Conservation (phyloP, 1,140 invertebrate species). For the Drosophila micromelanica region DNA sequence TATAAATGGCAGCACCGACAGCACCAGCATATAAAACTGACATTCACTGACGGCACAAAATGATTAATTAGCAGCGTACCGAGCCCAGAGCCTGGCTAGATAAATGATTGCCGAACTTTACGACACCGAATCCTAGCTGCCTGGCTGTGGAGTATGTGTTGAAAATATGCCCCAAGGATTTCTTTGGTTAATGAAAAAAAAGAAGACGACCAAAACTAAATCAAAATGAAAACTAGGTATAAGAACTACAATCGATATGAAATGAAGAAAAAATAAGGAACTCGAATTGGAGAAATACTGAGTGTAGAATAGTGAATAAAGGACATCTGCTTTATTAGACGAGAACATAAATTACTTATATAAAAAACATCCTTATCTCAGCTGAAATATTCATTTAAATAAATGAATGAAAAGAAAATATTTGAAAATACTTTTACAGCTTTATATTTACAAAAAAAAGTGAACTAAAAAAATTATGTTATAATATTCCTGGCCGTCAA, state of each 20-base stretch:
- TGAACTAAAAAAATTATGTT: not conserved
- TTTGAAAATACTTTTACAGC: no score
- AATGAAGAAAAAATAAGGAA: not conserved
- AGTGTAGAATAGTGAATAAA: no score
- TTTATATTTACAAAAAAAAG: no score
- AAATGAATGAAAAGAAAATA: not conserved
- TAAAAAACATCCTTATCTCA: no score
- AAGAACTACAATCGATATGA: conserved; percentile 1
- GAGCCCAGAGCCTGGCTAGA: conserved; percentile 15
- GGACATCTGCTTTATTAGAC: no score
- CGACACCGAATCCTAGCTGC: conserved; percentile 1
- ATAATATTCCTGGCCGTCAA: conserved; percentile 9
- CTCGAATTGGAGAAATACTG: no score
- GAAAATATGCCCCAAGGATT: conserved; percentile 41
- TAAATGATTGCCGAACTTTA: conserved; percentile 32
- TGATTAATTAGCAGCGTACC: conserved; percentile 65
- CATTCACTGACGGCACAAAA: conserved; percentile 71
- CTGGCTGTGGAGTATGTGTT: conserved; percentile 17
- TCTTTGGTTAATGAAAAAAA: conserved; percentile 26
- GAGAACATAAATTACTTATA: no score
- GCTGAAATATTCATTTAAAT: no score
- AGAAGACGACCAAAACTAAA: not conserved
- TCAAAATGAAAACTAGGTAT: not conserved
- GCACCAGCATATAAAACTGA: conserved; percentile 82
- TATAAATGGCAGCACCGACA: conserved; percentile 76